Percentiles rank a stretch among this genome's conserved stretches.
phyloP scores from a whole-genome alignment of 2,797 vertebrate genomes.

The Propithecus perrieri region DNA sequence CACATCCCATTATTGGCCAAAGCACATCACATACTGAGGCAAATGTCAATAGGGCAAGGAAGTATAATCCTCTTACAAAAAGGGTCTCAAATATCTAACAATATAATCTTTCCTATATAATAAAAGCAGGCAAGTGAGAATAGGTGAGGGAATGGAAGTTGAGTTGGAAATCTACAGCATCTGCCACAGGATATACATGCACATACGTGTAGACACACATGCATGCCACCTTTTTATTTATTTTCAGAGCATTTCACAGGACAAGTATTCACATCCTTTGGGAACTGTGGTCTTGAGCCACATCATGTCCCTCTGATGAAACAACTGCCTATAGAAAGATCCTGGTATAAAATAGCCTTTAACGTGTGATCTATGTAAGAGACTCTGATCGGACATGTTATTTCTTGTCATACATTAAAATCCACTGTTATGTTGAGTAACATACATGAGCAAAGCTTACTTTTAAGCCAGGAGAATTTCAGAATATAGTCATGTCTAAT shows the following conservation, averaged over 20 bases:
- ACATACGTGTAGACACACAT: background rate
- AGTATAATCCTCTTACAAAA: background rate
- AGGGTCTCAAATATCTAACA: background rate
- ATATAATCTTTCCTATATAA: background rate
- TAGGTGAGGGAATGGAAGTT: background rate
- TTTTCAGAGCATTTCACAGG: constrained; percentile 32
- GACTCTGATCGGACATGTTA: constrained; percentile 8
- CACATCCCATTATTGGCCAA: background rate
- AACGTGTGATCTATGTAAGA: background rate
- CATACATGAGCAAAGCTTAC: constrained; percentile 48
- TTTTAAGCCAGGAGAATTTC: constrained; percentile 65
- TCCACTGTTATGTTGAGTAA: constrained; percentile 52
- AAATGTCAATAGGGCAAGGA: background rate
- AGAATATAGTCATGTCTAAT: constrained; percentile 10
- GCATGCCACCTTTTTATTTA: background rate
- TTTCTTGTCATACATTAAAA: constrained; percentile 58
- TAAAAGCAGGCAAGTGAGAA: background rate
- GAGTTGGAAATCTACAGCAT: background rate
- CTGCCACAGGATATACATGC: background rate
- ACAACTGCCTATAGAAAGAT: background rate
- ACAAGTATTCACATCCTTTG: background rate
- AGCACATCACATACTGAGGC: background rate
- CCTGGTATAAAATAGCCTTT: background rate
- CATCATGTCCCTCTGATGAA: background rate
- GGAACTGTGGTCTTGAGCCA: background rate